These are phyloP conservation scores for Saxidomus purpurata DNA, from an alignment of 1,140 invertebrate genomes.

Conservation along the genomic window DNA sequence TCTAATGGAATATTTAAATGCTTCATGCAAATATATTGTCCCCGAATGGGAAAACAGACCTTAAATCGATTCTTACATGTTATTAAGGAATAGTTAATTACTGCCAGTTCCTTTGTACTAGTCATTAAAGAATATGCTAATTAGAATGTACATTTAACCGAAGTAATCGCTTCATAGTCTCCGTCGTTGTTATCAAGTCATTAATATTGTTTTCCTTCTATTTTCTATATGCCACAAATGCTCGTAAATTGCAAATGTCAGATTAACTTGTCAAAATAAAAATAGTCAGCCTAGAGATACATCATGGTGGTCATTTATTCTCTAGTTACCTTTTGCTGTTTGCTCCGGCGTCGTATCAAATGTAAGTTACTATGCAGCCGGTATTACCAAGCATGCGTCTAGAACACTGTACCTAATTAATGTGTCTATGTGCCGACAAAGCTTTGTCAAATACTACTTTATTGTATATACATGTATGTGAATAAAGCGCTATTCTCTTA, in stretches of 20 bases:
- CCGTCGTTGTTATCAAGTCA: not conserved
- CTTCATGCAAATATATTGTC: conserved; percentile 2
- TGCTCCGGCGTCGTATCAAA: too few relatives aligned
- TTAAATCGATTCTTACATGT: conserved; percentile 21
- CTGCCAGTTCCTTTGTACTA: not conserved
- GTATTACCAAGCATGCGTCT: too few relatives aligned
- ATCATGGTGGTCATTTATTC: too few relatives aligned
- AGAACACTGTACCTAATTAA: too few relatives aligned
- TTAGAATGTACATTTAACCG: conserved; percentile 13
- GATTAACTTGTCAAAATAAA: not conserved
- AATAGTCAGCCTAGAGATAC: too few relatives aligned
- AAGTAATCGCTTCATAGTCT: not conserved
- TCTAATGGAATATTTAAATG: conserved; percentile 29
- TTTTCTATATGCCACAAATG: not conserved
- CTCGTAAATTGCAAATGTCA: not conserved
- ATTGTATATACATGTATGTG: too few relatives aligned
- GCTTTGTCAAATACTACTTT: too few relatives aligned
- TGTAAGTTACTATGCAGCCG: too few relatives aligned
- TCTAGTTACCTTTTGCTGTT: too few relatives aligned
- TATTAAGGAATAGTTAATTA: conserved; percentile 5
- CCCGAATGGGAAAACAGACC: not conserved
- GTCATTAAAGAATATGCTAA: not conserved
- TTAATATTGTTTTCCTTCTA: not conserved
- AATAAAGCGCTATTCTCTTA: too few relatives aligned
- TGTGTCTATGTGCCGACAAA: too few relatives aligned